Conservation (phyloP, 2,888 invertebrate genomes). For the Agrotis ipsilon region DNA sequence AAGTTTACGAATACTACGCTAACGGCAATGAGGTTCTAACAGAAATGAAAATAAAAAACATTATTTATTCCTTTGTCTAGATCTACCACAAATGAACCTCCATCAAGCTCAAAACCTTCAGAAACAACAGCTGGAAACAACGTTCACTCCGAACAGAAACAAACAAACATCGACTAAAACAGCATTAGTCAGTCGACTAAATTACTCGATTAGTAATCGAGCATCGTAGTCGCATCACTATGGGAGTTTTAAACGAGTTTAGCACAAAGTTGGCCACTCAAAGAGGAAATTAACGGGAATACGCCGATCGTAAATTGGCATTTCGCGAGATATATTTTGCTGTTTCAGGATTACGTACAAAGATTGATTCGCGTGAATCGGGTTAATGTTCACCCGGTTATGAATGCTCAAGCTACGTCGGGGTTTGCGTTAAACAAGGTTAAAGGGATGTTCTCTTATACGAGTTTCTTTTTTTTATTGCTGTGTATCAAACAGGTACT, state of each 20-base stretch:
- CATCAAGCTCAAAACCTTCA: conserved; percentile 7
- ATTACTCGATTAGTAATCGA: conserved; percentile 60
- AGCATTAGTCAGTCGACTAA: conserved; percentile 51
- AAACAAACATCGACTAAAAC: conserved; percentile 57
- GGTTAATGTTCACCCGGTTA: conserved; percentile 51
- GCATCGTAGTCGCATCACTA: conserved; percentile 58
- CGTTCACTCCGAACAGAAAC: conserved; percentile 17
- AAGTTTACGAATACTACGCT: no score
- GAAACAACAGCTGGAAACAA: conserved; percentile 38
- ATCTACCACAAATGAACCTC: neutral
- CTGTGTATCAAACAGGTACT: conserved; percentile 27
- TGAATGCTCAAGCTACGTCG: conserved; percentile 44
- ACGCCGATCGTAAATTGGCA: conserved; percentile 61
- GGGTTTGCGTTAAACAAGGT: conserved; percentile 33
- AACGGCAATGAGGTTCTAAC: no score
- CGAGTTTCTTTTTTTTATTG: conserved; percentile 41
- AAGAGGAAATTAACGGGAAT: conserved; percentile 63
- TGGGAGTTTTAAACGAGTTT: conserved; percentile 63
- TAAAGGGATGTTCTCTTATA: conserved; percentile 40
- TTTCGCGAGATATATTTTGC: conserved; percentile 60
- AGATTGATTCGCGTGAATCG: conserved; percentile 62
- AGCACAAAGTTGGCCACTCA: conserved; percentile 63
- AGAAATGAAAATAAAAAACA: neutral
- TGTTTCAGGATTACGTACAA: conserved; percentile 59
- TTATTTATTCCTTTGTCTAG: neutral